Base-by-base conservation (phyloP, 2,113 vertebrate genomes). In the Fregata magnificens region DNA sequence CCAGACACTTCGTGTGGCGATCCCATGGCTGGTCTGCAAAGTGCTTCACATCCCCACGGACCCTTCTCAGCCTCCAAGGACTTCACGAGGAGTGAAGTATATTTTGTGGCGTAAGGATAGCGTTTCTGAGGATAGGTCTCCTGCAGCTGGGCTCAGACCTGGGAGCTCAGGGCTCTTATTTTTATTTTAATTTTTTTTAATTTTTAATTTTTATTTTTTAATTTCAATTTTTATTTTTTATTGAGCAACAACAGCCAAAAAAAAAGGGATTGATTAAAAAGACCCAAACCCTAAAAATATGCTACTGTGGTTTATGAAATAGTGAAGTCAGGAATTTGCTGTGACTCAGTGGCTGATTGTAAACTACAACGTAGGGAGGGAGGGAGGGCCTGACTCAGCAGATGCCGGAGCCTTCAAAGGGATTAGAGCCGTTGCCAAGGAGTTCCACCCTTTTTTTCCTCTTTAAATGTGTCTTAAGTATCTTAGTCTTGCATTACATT, bases 381-480 rank as follows among this genome's bases (percentile, higher is more conserved):
- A 95, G 76, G 44, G 71, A 93, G 55, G 32, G 56, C 82, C 94
- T 97, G 96, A 97, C 94, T 97, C 97, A 97, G 96, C 96, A 97
- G 69, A 86, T 94, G 72, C 67, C 15, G 25, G 85, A 93, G 45
- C 53, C 95, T 96, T 97, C 96, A 97, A 97, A 97, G 87, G 94
- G 85, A 81, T 96, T 94, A 95, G 36, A 90, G 58, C 38, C 2
- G 25, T 90, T 95, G 94, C 97, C 89, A 95, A 80, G 74, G 82
- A 40, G 78, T 88, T 95, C 91, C 96, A 95, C 97, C 96, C 91
- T 72, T 86, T 91, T 88, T 92, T 88, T 12, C 13, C 16, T 86
- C 55, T 80, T 89, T 91, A 93, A 89, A 86, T 86, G 20, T 74
- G 81, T 91, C 93, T 95, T 87, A 94, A 95, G 82, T 90, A 80